These are phyloP conservation scores for Scartelaos histophorus DNA, from an alignment of 2,113 vertebrate species.

Conservation along the genomic window DNA sequence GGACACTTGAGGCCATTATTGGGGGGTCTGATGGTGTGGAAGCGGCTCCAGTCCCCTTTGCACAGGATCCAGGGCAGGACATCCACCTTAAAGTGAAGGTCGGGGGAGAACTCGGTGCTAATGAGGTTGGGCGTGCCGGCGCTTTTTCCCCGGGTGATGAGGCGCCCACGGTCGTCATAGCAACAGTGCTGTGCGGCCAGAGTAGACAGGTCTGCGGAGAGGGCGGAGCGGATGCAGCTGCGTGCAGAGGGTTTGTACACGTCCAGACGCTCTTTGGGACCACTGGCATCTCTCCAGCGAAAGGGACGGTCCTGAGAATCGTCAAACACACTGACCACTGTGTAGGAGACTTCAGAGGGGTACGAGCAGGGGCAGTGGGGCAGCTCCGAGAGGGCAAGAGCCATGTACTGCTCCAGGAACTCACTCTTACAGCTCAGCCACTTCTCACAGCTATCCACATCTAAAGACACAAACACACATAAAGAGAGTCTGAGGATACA, in stretches of 20 bases:
- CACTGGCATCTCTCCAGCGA: slow-evolving; percentile 87
- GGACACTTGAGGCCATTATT: slow-evolving; percentile 84
- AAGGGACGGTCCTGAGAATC: slow-evolving; percentile 78
- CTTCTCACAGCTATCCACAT: slow-evolving; percentile 92
- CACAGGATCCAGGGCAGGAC: slow-evolving; percentile 92
- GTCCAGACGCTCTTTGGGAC: slow-evolving; percentile 85
- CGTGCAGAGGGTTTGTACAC: slow-evolving; percentile 88
- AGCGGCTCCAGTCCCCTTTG: slow-evolving; percentile 93
- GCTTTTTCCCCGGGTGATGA: slow-evolving; percentile 90
- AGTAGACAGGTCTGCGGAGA: slow-evolving; percentile 81
- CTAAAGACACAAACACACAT: slow-evolving; percentile 59
- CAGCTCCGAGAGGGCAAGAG: slow-evolving; percentile 83
- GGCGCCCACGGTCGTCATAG: slow-evolving; percentile 80
- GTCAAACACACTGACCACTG: slow-evolving; percentile 80
- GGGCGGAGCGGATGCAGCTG: slow-evolving; percentile 88
- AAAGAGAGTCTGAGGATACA: background rate
- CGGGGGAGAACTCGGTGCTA: slow-evolving; percentile 88
- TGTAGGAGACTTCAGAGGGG: slow-evolving; percentile 80
- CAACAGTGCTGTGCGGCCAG: slow-evolving; percentile 91
- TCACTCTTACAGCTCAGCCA: slow-evolving; percentile 94
- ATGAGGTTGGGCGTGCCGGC: slow-evolving; percentile 87
- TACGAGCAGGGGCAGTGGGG: slow-evolving; percentile 91
- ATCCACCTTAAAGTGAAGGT: slow-evolving; percentile 93
- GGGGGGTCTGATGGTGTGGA: slow-evolving; percentile 84
- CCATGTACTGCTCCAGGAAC: slow-evolving; percentile 87